These are phyloP conservation scores for Tenualosa ilisha DNA, from an alignment of 2,797 vertebrate genomes.

Conservation along the genomic window DNA sequence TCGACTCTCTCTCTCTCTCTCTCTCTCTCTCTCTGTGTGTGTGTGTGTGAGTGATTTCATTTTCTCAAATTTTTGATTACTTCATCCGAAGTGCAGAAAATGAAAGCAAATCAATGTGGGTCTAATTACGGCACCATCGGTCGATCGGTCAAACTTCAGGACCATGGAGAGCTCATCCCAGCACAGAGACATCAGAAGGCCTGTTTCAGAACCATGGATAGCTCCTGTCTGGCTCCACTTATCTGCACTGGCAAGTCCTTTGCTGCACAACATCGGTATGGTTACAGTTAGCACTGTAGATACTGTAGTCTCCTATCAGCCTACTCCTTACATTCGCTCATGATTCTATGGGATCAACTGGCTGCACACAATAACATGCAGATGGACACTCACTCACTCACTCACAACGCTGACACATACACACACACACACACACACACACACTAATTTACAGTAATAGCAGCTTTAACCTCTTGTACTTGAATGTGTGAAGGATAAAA, in stretches of 20 bases:
- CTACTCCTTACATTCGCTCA: too few species aligned
- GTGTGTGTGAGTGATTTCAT: background rate
- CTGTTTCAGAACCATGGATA: background rate
- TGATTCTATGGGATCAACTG: too few species aligned
- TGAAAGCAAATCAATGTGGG: too few species aligned
- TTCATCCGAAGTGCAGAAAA: background rate
- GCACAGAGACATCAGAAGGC: background rate
- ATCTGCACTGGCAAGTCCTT: background rate
- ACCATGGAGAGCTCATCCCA: background rate
- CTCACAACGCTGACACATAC: background rate
- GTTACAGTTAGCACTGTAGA: too few species aligned
- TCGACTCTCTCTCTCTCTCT: background rate
- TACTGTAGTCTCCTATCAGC: too few species aligned
- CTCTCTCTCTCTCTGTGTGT: background rate
- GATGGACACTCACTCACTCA: background rate
- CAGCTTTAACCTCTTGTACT: background rate
- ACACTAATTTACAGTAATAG: background rate
- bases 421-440: background rate
- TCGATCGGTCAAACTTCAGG: background rate
- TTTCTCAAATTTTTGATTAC: background rate
- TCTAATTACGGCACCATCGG: too few species aligned
- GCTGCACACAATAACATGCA: too few species aligned
- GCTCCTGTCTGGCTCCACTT: background rate
- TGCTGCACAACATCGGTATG: too few species aligned
- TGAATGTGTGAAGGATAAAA: background rate